Conservation (phyloP, 1,140 invertebrate species). For the Chlorops oryzae region DNA sequence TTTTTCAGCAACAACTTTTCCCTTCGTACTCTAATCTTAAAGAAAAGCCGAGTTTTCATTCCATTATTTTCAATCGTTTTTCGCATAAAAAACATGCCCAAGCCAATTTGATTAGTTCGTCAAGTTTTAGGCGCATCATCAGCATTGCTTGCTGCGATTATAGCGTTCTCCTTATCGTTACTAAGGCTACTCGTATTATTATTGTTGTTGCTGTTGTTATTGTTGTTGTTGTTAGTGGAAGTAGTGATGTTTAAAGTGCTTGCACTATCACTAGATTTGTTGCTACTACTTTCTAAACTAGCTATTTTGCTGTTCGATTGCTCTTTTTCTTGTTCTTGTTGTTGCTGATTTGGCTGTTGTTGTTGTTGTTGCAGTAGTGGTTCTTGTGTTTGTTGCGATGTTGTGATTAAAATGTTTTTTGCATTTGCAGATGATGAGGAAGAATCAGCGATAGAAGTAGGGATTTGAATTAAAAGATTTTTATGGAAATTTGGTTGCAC, state of each 20-base stretch:
- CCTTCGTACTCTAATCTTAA: no score
- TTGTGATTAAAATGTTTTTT: neutral
- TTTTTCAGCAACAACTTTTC: no score
- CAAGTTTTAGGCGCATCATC: neutral
- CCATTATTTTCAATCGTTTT: no score
- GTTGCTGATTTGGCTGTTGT: conserved; percentile 23
- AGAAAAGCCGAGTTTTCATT: no score
- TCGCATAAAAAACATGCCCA: no score
- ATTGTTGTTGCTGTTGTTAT: neutral
- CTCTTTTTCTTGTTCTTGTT: conserved; percentile 32
- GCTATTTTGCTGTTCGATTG: no score
- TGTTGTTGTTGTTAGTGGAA: conserved; percentile 6
- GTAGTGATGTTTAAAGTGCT: no score
- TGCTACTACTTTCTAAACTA: no score
- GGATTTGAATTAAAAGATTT: conserved; percentile 31
- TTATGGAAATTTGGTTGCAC: conserved; percentile 61
- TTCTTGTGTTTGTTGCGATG: neutral
- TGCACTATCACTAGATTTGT: no score
- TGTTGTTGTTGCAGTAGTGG: conserved; percentile 14
- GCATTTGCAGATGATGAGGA: conserved; percentile 19
- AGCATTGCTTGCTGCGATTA: neutral
- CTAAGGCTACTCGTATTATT: conserved; percentile 5
- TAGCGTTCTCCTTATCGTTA: conserved; percentile 4
- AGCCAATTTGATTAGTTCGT: no score
- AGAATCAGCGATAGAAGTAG: conserved; percentile 34